A percentile compares a stretch with the other conserved stretches of the same genome.
phyloP scores from a whole-genome alignment of 2,888 invertebrate species.

The Callimorpha dominula region DNA sequence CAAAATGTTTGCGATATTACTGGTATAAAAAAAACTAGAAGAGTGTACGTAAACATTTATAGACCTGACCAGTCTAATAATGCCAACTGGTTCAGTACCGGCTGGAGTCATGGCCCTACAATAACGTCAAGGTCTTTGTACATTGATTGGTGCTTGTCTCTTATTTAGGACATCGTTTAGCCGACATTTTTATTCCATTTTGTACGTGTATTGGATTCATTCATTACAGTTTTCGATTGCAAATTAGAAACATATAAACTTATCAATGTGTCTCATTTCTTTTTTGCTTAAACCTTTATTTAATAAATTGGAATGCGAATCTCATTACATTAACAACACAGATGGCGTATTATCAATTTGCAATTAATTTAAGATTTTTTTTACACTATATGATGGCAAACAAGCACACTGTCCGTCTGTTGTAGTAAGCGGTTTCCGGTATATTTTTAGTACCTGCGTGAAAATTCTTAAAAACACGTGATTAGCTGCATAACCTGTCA shows the following conservation, averaged over 20 bases:
- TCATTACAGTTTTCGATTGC: background rate
- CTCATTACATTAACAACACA: background rate
- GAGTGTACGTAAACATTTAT: constrained; percentile 2
- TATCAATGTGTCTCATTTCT: background rate
- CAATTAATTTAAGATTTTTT: background rate
- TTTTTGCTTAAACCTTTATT: background rate
- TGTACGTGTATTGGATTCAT: constrained; percentile 29
- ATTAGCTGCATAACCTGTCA: too few species aligned
- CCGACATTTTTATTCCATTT: constrained; percentile 38
- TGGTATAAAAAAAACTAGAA: constrained; percentile 3
- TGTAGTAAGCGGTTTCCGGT: background rate
- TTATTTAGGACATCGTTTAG: constrained; percentile 30
- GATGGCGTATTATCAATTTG: background rate
- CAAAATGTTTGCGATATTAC: constrained; percentile 9
- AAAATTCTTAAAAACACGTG: too few species aligned
- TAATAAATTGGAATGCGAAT: constrained; percentile 5
- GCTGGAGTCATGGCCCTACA: constrained; percentile 39
- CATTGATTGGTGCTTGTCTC: constrained; percentile 6
- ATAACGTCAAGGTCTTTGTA: constrained; percentile 39
- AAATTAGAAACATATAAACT: constrained; percentile 6
- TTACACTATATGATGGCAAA: background rate
- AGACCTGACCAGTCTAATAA: constrained; percentile 13
- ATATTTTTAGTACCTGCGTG: too few species aligned
- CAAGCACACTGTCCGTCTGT: background rate
- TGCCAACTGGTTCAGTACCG: constrained; percentile 10